Base-by-base conservation (phyloP, 2,888 invertebrate species). In the Schizotus pectinicornis region DNA sequence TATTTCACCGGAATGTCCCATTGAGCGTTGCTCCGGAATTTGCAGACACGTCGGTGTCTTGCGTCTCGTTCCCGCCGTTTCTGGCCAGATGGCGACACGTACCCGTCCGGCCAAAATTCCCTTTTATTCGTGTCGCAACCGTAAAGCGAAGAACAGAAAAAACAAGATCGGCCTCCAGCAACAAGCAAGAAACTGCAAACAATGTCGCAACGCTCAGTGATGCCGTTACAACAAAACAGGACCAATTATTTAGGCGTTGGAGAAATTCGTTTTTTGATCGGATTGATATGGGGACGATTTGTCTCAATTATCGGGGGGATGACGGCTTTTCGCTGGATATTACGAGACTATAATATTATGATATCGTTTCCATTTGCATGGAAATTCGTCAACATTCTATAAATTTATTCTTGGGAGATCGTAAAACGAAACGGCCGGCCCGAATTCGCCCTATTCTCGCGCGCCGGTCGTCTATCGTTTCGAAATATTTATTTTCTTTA, bases 1-100 rank as follows among this genome's bases (percentile, higher is more conserved):
- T 77, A 77, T 77, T 77, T 77, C 75, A 77, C 75, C 63, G 65
- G 72, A 74, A 76, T 74, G 76, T 76, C 75, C 73, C 74, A 67
- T 71, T 67, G 69, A 70, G 37, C 13, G 68, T 68, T 69, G 68
- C 64, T 61, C 63, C 56, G 65, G 65, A 69, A 68, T 70, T 69
- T 65, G 57, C 60, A 30, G 59, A 55, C 59, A 66, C 64, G 47
- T 60, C 9, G 34, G 11, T 35, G 38, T 37, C 51, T 53, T 52
- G 31, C 42, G 56, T 42, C 49, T 55, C 13, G 52, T 43, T 46
- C 33, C 13, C 39, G 22, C 61, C 33, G 46, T 47, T 48, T 51
- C 36, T 49, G 14, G 60, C 49, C 38, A 47, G 51, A 62, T 52
- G 61, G 56, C 42, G 55, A 52, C 61, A 54, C 51, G 54, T 48